Base-by-base conservation (phyloP, 64 coral and sea anemone genomes). In the Acropora tenuis region DNA sequence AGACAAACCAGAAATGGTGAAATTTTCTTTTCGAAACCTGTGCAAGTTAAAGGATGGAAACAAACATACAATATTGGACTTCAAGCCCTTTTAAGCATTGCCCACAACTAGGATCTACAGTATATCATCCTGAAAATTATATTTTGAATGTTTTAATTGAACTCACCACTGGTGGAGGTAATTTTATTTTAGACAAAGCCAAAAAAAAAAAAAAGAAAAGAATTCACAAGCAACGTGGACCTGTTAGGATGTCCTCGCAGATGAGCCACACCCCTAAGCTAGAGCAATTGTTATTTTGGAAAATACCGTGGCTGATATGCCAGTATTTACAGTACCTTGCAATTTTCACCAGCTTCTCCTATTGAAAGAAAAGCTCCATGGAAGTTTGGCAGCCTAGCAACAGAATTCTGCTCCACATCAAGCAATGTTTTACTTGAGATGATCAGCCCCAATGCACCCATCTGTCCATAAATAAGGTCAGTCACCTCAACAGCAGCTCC, bases 361-460 rank as follows among this genome's bases (percentile, higher is more conserved):
- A 75, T 75, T 75, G 73, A 41, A 3, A 75, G 46, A 75, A 75
- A 75, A 43, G 73, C 73, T 75, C 73, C 73, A 45, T 75, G 40
- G 46, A 75, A 75, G 73, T 75, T 41, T 13, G 73, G 73, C 41
- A 75, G 73, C 43, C 46, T 75, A 7, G 73, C 41, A 75, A 75
- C 73, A 47, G 73, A 75, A 0, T 7, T 75, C 73, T 75, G 73
- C 73, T 75, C 73, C 43, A 75, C 73, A 75, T 75, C 73, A 75
- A 75, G 73, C 73, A 75, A 12, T 75, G 73, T 46, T 75, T 71
- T 71, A 20, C 68, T 71, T 20, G 68, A 71, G 18, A 71, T 20
- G 68, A 71, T 71, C 2, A 71, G 68, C 17, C 68, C 68, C 68
- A 71, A 3, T 71, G 68, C 68, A 71, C 68, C 68, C 68, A 71